These are phyloP conservation scores for Sciaenops ocellatus DNA, from an alignment of 2,797 vertebrate species.

Conservation along the genomic window DNA sequence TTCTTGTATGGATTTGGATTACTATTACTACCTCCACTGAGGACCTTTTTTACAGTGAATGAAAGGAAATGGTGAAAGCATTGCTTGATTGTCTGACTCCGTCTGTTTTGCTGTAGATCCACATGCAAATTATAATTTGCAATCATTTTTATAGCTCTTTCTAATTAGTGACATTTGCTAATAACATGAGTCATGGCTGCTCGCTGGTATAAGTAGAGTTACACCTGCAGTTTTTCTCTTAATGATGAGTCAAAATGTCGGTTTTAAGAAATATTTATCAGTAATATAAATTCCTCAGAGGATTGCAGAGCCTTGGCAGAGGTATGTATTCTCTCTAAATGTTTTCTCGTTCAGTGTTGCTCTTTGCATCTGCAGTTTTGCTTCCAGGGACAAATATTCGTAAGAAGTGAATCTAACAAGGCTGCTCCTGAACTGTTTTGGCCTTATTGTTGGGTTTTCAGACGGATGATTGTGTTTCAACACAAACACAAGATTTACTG, in stretches of 20 bases:
- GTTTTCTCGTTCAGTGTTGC: not conserved
- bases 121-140: not conserved
- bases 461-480: conserved; percentile 10
- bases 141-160: not conserved
- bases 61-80: not conserved
- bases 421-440: not conserved
- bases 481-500: not conserved
- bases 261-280: not conserved
- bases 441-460: not conserved
- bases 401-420: not conserved
- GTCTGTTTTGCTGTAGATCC: not conserved
- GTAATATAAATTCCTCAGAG: not conserved
- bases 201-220: not conserved
- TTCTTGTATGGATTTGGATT: not conserved
- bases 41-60: not conserved
- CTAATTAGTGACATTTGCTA: not conserved
- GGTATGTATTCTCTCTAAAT: not conserved
- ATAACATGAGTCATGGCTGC: not conserved
- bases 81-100: not conserved
- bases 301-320: not conserved
- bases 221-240: not conserved
- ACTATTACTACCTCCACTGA: not conserved
- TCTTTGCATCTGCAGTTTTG: conserved; percentile 29
- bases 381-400: not conserved
- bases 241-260: not conserved